Conservation (phyloP, 2,888 invertebrate species). For the Microplitis manilae region DNA sequence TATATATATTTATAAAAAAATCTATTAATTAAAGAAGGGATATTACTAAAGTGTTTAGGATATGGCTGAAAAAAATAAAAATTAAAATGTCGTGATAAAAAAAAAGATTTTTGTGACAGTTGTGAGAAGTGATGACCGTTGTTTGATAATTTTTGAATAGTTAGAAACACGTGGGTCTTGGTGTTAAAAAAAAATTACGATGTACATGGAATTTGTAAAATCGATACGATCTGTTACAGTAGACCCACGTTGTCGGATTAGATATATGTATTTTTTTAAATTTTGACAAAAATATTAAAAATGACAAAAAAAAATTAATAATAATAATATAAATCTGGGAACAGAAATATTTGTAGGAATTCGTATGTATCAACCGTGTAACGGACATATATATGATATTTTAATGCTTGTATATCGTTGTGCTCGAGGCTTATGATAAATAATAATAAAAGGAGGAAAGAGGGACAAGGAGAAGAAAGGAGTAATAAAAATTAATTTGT, state of each 20-base stretch:
- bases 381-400: constrained; percentile 46
- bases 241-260: constrained; percentile 57
- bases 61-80: constrained; percentile 4
- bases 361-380: constrained; percentile 60
- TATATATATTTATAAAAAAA: constrained; percentile 28
- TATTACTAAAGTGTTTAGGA: constrained; percentile 28
- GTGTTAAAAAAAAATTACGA: constrained; percentile 8
- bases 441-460: background rate
- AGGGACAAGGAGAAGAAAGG: background rate
- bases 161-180: constrained; percentile 56
- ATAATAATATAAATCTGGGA: constrained; percentile 54
- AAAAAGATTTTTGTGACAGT: constrained; percentile 35
- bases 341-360: constrained; percentile 57
- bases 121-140: constrained; percentile 43
- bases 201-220: background rate
- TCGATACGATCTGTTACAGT: background rate
- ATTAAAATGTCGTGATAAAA: constrained; percentile 34
- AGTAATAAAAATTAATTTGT: background rate
- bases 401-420: constrained; percentile 48
- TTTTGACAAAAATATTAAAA: constrained; percentile 64
- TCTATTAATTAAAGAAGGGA: background rate
- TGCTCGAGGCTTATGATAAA: constrained; percentile 29
- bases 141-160: constrained; percentile 63
- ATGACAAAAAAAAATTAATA: constrained; percentile 42
- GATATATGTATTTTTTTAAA: constrained; percentile 72